Conservation (phyloP, 2,888 invertebrate species). For the Sphaerophoria taeniata region DNA sequence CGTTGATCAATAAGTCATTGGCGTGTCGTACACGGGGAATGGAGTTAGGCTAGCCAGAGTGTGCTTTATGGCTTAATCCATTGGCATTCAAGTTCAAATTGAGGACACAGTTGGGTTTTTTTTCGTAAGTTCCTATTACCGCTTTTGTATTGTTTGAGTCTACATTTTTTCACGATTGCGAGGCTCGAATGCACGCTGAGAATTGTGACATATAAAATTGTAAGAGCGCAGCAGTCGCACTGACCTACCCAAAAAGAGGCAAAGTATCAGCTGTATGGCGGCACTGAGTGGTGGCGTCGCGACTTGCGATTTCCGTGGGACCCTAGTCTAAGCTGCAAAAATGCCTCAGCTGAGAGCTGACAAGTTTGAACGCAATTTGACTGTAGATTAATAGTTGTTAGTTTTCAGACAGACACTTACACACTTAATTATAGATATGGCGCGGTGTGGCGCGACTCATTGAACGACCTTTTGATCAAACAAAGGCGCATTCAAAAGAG, state of each 20-base stretch:
- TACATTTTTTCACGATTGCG: conserved; percentile 33
- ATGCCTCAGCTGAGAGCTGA: conserved; percentile 23
- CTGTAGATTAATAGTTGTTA: conserved; percentile 35
- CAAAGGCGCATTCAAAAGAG: conserved; percentile 40
- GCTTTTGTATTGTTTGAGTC: conserved; percentile 39
- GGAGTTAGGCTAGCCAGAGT: not conserved
- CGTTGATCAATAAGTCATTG: conserved; percentile 40
- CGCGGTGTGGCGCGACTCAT: not conserved
- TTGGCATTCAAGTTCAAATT: conserved; percentile 55
- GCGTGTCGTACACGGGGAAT: not conserved
- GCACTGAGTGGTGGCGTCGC: not conserved
- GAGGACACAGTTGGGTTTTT: conserved; percentile 58
- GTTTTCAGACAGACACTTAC: conserved; percentile 14
- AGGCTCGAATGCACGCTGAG: conserved; percentile 11
- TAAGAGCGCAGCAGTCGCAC: conserved; percentile 51
- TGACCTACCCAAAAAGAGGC: conserved; percentile 71
- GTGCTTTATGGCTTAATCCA: conserved; percentile 30
- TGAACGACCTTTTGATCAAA: conserved; percentile 27
- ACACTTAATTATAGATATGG: not conserved
- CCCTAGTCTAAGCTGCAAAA: conserved; percentile 13
- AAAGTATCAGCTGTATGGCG: conserved; percentile 28
- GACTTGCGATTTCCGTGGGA: conserved; percentile 48
- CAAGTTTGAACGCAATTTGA: conserved; percentile 23
- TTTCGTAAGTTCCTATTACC: conserved; percentile 6
- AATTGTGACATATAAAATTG: conserved; percentile 46